These are phyloP conservation scores for Heliconius nattereri DNA, from an alignment of 1,140 invertebrate genomes.

Conservation along the genomic window DNA sequence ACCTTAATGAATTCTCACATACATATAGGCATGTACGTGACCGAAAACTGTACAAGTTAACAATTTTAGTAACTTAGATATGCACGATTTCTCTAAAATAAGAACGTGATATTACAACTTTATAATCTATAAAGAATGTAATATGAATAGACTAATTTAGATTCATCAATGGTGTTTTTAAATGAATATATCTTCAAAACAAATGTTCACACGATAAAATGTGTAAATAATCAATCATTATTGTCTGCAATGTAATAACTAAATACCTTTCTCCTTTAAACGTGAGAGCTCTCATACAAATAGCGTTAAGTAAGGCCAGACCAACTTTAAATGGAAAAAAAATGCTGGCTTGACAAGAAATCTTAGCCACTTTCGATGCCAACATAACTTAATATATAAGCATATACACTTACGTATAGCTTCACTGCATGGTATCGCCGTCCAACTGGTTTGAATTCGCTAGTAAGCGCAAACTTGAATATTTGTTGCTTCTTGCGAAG, in stretches of 20 bases:
- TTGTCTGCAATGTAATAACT: constrained; percentile 29
- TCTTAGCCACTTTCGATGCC: constrained; percentile 50
- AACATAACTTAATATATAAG: constrained; percentile 24
- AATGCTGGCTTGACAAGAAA: constrained; percentile 44
- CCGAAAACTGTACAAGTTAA: constrained; percentile 22
- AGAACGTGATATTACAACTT: background rate
- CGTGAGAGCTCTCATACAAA: constrained; percentile 38
- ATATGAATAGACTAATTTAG: too few species aligned
- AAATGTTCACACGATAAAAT: constrained; percentile 18
- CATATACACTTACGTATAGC: constrained; percentile 18
- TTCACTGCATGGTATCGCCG: background rate
- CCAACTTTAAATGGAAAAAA: constrained; percentile 35
- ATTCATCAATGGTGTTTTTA: background rate
- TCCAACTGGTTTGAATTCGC: constrained; percentile 32
- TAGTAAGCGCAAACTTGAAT: constrained; percentile 24
- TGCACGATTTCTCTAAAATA: constrained; percentile 4
- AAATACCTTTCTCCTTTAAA: constrained; percentile 38
- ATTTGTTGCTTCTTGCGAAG: background rate
- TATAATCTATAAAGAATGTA: background rate
- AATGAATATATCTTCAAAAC: constrained; percentile 11
- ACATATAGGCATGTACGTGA: constrained; percentile 32
- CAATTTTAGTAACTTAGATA: background rate
- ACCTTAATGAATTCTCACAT: constrained; percentile 38
- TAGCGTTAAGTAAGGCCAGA: constrained; percentile 36
- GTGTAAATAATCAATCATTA: constrained; percentile 30